These are phyloP conservation scores for Anseranas semipalmata DNA, from an alignment of 2,113 vertebrate species.

Conservation along the genomic window DNA sequence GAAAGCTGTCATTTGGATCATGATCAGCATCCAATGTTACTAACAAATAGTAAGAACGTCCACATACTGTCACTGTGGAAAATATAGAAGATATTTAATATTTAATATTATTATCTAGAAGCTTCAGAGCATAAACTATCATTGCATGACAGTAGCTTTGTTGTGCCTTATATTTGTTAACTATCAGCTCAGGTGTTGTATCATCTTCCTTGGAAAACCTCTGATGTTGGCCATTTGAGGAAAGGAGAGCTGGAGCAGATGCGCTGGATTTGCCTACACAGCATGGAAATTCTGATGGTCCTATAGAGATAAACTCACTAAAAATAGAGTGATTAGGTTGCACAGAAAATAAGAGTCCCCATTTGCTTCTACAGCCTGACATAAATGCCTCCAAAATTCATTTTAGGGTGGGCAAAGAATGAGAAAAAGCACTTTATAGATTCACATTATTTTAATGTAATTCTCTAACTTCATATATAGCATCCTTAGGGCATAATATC, in stretches of 20 bases:
- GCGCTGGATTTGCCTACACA: accelerated
- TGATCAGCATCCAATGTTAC: too few relatives aligned
- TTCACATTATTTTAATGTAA: background rate
- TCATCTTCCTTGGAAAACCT: background rate
- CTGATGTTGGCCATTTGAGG: accelerated
- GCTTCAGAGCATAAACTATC: background rate
- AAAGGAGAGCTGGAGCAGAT: background rate
- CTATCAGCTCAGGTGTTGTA: background rate
- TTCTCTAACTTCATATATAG: background rate
- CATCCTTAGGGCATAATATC: background rate
- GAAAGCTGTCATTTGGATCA: background rate
- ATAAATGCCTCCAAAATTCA: background rate
- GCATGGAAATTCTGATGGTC: background rate
- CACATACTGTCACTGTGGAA: background rate
- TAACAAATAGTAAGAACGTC: background rate
- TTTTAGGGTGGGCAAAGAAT: background rate
- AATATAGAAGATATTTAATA: background rate
- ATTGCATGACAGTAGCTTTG: background rate
- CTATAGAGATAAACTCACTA: background rate
- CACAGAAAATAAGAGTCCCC: background rate
- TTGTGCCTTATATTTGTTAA: background rate
- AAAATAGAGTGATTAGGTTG: background rate
- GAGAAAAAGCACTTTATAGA: background rate
- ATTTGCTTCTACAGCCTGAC: background rate
- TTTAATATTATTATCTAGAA: background rate